These are phyloP conservation scores for Paguma larvata DNA, from an alignment of 2,797 vertebrate species.

Conservation along the genomic window DNA sequence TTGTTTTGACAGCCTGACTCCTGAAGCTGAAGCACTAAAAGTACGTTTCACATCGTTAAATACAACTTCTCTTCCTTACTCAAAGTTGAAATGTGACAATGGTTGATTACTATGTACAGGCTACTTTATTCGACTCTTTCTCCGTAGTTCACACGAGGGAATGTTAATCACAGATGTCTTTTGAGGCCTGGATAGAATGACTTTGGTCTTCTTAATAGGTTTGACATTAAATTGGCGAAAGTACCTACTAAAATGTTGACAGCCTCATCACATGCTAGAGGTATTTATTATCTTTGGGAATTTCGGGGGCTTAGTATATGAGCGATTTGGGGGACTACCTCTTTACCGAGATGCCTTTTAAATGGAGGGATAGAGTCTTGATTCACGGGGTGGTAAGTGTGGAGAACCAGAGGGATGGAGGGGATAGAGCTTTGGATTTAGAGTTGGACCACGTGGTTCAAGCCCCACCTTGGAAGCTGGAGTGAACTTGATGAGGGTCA, in stretches of 20 bases:
- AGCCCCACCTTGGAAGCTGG: background rate
- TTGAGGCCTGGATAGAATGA: background rate
- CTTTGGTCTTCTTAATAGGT: conserved; percentile 53
- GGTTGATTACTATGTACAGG: conserved; percentile 70
- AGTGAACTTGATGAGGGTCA: background rate
- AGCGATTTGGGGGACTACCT: background rate
- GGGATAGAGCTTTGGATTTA: background rate
- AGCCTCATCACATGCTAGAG: background rate
- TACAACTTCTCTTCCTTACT: conserved; percentile 67
- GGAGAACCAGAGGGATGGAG: background rate
- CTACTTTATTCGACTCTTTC: conserved; percentile 68
- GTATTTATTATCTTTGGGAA: conserved; percentile 39
- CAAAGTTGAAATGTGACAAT: conserved; percentile 21
- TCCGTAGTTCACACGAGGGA: conserved; percentile 40
- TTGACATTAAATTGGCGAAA: conserved; percentile 37
- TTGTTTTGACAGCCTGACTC: conserved; percentile 81
- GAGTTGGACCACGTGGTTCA: background rate
- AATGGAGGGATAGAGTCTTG: background rate
- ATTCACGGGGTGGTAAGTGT: background rate
- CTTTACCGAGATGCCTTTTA: background rate
- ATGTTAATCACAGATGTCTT: conserved; percentile 53
- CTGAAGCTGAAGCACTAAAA: conserved; percentile 79
- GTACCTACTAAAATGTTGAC: background rate
- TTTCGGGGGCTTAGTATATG: background rate
- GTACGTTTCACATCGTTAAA: conserved; percentile 83